A percentile compares a stretch with the other conserved stretches of the same genome.
Conservation (phyloP, 2,113 vertebrate genomes). For the Sciurus niger region DNA sequence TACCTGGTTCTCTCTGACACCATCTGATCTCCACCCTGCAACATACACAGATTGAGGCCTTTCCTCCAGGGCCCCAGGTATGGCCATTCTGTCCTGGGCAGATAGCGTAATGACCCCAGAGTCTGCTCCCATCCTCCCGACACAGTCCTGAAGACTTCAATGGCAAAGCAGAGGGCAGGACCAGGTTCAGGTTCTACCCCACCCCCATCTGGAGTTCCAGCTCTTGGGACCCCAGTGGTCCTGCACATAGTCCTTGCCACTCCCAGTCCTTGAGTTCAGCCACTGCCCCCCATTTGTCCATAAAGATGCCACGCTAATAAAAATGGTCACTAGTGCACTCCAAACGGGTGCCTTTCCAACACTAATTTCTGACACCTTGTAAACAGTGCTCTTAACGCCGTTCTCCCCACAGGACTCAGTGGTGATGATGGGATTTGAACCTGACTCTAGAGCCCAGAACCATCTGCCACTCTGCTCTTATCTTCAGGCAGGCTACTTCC, state of each 20-base stretch:
- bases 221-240: background rate
- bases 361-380: background rate
- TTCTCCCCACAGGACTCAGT: background rate
- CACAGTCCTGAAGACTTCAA: background rate
- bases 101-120: too few species aligned
- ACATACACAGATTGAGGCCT: background rate
- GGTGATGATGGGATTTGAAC: constrained; percentile 3
- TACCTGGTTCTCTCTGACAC: background rate
- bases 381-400: background rate
- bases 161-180: background rate
- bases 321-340: background rate
- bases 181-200: background rate
- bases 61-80: background rate
- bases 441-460: background rate
- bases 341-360: background rate
- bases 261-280: background rate
- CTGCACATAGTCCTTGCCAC: background rate
- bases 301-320: background rate
- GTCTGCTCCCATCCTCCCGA: background rate
- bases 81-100: background rate
- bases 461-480: background rate
- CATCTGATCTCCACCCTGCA: background rate
- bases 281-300: too few species aligned
- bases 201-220: background rate
- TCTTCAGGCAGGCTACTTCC: background rate